These are phyloP conservation scores for Muntiacus muntjak DNA, from an alignment of 2,113 vertebrate genomes.

Conservation along the genomic window DNA sequence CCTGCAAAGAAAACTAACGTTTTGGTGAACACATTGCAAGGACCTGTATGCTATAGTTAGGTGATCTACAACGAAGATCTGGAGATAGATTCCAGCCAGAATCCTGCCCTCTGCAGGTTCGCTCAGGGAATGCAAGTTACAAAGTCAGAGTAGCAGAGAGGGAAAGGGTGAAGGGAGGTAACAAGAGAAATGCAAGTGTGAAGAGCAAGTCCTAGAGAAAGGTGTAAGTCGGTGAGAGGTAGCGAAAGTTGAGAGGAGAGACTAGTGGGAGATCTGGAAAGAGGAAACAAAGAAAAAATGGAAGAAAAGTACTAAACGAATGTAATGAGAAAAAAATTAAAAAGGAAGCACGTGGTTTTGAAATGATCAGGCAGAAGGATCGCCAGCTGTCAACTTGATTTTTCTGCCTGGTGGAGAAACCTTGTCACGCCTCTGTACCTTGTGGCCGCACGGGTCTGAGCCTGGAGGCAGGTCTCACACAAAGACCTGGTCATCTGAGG, in stretches of 20 bases:
- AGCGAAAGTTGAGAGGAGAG: neutral
- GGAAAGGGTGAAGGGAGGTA: neutral
- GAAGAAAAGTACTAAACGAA: neutral
- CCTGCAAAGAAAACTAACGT: neutral
- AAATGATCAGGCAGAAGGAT: neutral
- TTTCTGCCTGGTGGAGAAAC: neutral
- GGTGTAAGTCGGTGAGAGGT: neutral
- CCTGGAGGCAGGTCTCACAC: fast-evolving
- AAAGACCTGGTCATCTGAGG: neutral
- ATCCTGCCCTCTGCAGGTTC: neutral
- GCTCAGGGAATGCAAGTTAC: neutral
- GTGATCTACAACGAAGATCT: neutral
- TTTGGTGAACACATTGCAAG: neutral
- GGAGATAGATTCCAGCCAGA: neutral
- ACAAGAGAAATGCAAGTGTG: neutral
- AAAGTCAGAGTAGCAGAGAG: neutral
- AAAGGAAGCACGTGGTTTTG: neutral
- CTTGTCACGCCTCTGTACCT: fast-evolving
- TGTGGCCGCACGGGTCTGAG: neutral
- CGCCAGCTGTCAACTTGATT: neutral
- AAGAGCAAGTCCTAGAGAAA: neutral
- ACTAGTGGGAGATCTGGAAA: neutral
- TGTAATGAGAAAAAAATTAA: neutral
- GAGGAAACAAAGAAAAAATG: neutral
- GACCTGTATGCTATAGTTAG: neutral